Base-by-base conservation (phyloP, 1,140 invertebrate genomes). In the Zeugodacus cucurbitae region DNA sequence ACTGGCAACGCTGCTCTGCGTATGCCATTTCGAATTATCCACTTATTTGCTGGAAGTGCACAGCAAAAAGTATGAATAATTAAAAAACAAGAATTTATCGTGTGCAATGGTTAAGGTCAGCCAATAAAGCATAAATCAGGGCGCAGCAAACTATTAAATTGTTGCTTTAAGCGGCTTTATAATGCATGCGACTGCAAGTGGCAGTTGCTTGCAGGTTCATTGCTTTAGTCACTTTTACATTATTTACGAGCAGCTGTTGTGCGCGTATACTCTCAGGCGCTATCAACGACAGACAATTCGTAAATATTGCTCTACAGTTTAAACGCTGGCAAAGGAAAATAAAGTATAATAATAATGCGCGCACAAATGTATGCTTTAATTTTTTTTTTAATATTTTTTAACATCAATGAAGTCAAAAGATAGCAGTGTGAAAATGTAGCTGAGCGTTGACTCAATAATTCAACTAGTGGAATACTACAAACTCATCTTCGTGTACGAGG, bases 81-180 rank as follows among this genome's bases (percentile, higher is more conserved):
- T 82, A 82, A 82, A 82, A 82, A 82, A 82, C 7, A 41, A 48
- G 44, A 82, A 82, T 82, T 82, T 54, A 82, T 82, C n/a, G 74
- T 48, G 41, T 82, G 74, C 74, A 82, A 29, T 82, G 34, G 74
- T 14, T 48, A 82, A 82, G 74, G 74, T 82, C 74, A 82, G 34
- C 74, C 74, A 82, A 82, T 82, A 82, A 82, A 82, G 74, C 74
- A 82, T 82, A 82, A 44, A 82, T 82, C 74, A 48, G 74, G 74
- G 74, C 74, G 74, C 6, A 22, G 37, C 11, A 26, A 26, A 22
- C n/a, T 34, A 82, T 48, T 48, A 82, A 82, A 82, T 54, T 82
- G 74, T 29, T 8, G 41, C 8, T 26, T 44, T 82, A 44, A 48
- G 74, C 41, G 6, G 22, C 41, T 54, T 29, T 54, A 54, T 4